A percentile compares a stretch with the other conserved stretches of the same genome.
phyloP scores from a whole-genome alignment of 2,888 invertebrate species.

The Scrobipalpa costella region DNA sequence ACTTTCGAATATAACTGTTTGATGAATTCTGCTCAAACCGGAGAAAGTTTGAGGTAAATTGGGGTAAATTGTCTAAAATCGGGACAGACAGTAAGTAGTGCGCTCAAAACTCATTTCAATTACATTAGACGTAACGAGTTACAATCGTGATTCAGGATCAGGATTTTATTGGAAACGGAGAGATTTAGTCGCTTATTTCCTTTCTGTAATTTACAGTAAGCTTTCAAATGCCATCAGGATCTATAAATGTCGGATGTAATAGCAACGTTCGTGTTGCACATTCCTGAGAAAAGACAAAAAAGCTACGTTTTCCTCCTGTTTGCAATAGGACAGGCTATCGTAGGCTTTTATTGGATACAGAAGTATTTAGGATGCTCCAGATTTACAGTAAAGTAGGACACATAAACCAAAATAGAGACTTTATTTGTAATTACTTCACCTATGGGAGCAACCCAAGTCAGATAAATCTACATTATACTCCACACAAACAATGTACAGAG shows the following conservation, averaged over 20 bases:
- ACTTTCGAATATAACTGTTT: conserved; percentile 23
- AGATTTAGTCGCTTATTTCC: conserved; percentile 47
- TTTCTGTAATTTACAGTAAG: conserved; percentile 52
- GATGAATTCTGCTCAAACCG: conserved; percentile 21
- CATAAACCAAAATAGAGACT: no score
- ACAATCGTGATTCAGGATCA: no score
- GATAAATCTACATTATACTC: no score
- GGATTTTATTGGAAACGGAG: conserved; percentile 47
- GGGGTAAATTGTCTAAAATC: conserved; percentile 6
- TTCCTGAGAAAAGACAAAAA: conserved; percentile 33
- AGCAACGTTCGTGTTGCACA: conserved; percentile 67
- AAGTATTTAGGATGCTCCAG: no score
- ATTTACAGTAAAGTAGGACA: no score
- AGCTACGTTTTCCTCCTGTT: background rate
- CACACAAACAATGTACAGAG: no score
- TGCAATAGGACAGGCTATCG: background rate
- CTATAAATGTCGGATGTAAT: conserved; percentile 64
- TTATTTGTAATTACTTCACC: no score
- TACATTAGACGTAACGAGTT: no score
- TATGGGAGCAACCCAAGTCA: no score
- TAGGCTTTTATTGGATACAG: no score
- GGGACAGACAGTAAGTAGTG: background rate
- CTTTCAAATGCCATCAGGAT: conserved; percentile 48
- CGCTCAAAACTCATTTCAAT: conserved; percentile 21
- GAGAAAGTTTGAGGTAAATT: conserved; percentile 8